Conservation (phyloP, 2,113 vertebrate species). For the Hyperoodon ampullatus region DNA sequence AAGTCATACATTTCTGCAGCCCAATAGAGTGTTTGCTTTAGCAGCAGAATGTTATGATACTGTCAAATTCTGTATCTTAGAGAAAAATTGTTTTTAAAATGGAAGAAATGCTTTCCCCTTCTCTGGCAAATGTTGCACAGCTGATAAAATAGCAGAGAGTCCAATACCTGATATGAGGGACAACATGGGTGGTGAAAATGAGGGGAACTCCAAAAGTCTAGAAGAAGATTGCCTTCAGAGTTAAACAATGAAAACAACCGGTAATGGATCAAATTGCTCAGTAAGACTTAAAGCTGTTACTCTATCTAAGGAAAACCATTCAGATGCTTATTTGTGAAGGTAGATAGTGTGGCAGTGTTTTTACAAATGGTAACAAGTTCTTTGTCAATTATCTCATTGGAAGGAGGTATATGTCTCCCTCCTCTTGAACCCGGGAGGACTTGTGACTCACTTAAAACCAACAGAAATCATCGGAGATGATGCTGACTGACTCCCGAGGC, state of each 20-base stretch:
- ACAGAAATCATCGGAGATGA: background rate
- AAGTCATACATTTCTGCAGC: conserved; percentile 25
- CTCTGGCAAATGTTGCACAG: background rate
- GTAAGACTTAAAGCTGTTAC: background rate
- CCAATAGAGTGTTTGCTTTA: background rate
- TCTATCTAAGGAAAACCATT: background rate
- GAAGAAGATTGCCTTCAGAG: background rate
- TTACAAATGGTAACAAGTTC: background rate
- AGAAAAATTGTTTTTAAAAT: background rate
- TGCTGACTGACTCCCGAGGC: background rate
- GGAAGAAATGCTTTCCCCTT: conserved; percentile 5
- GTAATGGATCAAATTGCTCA: background rate
- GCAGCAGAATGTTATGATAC: background rate
- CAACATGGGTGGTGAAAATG: background rate
- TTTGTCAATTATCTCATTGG: background rate
- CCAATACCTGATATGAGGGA: background rate
- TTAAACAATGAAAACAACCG: background rate
- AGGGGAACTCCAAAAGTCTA: background rate
- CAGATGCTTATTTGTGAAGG: background rate
- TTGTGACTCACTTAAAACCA: background rate
- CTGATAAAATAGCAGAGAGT: background rate
- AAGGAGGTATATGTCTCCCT: background rate
- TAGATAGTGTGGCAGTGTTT: background rate
- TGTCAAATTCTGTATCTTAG: background rate
- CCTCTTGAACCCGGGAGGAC: background rate